Percentiles rank a stretch among this genome's conserved stretches.
Evolutionary conservation across 2,888 invertebrate species (phyloP).

Genomic region (Thalpophila matura): DNA sequence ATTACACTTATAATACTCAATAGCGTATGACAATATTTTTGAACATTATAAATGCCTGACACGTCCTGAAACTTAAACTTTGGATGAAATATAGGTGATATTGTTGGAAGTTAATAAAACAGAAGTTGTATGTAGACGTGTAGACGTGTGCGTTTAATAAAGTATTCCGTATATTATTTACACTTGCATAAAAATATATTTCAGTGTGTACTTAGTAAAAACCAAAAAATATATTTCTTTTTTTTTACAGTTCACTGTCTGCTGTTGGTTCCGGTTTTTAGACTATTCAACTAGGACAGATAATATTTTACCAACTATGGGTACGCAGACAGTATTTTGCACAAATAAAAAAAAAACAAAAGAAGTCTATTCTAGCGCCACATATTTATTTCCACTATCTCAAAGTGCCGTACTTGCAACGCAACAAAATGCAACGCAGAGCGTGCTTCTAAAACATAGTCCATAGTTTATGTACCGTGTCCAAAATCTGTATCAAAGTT

Average conservation of each 20-base stretch:
- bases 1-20: constrained; percentile 72
- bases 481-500: constrained; percentile 74
- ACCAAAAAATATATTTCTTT: not conserved
- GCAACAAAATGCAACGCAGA: not conserved
- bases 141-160: too few species aligned
- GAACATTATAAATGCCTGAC: constrained; percentile 31
- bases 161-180: too few species aligned
- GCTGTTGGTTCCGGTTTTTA: not conserved
- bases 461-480: constrained; percentile 60
- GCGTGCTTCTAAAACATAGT: constrained; percentile 11
- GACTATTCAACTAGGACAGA: not conserved
- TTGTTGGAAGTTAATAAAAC: constrained; percentile 23
- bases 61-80: constrained; percentile 25
- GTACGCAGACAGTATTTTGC: not conserved
- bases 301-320: not conserved
- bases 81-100: constrained; percentile 19
- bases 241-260: not conserved
- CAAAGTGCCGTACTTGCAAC: too few species aligned
- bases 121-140: constrained; percentile 24
- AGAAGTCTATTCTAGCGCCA: not conserved
- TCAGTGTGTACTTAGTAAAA: too few species aligned
- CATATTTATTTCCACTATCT: constrained; percentile 8
- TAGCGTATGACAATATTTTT: constrained; percentile 61
- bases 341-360: not conserved
- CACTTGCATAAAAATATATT: too few species aligned